phyloP scores from a whole-genome alignment of 2,113 vertebrate genomes.

The Lophotis ruficrista region DNA sequence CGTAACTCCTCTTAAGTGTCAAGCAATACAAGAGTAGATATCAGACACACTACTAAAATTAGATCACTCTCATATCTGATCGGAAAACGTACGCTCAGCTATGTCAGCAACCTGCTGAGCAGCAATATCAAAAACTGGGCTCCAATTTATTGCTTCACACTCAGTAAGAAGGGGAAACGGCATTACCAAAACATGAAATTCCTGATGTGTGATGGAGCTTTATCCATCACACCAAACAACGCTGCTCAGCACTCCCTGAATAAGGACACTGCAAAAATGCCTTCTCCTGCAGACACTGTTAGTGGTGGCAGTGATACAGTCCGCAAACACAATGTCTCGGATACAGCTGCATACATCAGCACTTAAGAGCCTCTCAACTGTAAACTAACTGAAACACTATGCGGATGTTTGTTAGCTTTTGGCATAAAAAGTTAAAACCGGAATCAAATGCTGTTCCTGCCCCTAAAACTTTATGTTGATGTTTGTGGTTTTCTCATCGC shows the following conservation, averaged over 20 bases:
- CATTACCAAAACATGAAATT: not conserved
- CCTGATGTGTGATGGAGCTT: not conserved
- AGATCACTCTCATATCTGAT: not conserved
- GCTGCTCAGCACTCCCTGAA: not conserved
- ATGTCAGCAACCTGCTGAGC: not conserved
- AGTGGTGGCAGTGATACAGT: not conserved
- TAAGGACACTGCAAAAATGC: not conserved
- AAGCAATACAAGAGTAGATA: not conserved
- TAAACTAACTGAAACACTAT: not conserved
- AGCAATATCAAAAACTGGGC: not conserved
- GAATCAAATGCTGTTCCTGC: not conserved
- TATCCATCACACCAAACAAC: not conserved
- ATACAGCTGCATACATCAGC: not conserved
- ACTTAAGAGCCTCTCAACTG: not conserved
- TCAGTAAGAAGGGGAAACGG: not conserved
- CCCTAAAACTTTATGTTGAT: not conserved
- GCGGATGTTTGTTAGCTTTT: not conserved
- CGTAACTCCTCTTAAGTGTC: not conserved
- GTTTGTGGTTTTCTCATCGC: not conserved
- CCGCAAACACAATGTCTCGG: accelerated
- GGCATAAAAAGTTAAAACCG: not conserved
- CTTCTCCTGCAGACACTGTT: not conserved
- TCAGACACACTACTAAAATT: not conserved
- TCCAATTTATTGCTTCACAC: not conserved
- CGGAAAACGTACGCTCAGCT: not conserved